Percentiles rank a stretch among this genome's conserved stretches.
Evolutionary conservation across 1,140 invertebrate genomes (phyloP).

Genomic region (Aphelenchoides fujianensis): DNA sequence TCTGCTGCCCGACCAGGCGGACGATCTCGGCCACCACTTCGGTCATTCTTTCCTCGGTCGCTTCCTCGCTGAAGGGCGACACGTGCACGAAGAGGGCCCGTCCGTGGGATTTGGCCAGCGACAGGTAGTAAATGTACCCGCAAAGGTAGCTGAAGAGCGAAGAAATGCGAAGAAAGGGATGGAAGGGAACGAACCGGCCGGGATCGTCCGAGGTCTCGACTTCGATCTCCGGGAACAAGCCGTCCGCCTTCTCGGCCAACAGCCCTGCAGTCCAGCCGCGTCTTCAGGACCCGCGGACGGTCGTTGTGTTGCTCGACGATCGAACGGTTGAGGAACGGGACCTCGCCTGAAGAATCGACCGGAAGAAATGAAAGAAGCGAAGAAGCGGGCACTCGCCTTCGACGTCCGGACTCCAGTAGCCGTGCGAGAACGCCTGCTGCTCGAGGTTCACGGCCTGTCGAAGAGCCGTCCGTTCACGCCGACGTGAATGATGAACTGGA

Average conservation of each 20-base stretch:
- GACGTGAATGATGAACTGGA: constrained; percentile 2
- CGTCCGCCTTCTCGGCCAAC: neutral
- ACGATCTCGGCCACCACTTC: constrained; percentile 10
- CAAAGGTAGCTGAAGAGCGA: constrained; percentile 11
- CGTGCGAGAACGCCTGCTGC: neutral
- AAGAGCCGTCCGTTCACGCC: neutral
- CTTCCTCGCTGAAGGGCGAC: constrained; percentile 5
- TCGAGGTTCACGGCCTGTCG: neutral
- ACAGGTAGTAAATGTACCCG: constrained; percentile 8
- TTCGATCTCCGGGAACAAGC: neutral
- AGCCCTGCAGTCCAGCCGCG: neutral
- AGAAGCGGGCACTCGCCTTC: neutral
- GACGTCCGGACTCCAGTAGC: neutral
- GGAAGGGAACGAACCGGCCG: neutral
- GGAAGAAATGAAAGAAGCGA: neutral
- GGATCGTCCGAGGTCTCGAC: neutral
- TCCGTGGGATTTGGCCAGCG: constrained; percentile 14
- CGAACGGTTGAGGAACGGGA: constrained; percentile 2
- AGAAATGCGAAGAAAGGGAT: too few relatives aligned
- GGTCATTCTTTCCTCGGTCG: neutral
- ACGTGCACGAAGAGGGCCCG: neutral
- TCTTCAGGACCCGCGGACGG: neutral
- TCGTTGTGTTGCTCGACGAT: neutral
- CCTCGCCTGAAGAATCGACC: neutral
- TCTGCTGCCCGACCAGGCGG: neutral